Evolutionary conservation across 2,113 vertebrate genomes (phyloP).

Genomic region (Oplegnathus fasciatus): DNA sequence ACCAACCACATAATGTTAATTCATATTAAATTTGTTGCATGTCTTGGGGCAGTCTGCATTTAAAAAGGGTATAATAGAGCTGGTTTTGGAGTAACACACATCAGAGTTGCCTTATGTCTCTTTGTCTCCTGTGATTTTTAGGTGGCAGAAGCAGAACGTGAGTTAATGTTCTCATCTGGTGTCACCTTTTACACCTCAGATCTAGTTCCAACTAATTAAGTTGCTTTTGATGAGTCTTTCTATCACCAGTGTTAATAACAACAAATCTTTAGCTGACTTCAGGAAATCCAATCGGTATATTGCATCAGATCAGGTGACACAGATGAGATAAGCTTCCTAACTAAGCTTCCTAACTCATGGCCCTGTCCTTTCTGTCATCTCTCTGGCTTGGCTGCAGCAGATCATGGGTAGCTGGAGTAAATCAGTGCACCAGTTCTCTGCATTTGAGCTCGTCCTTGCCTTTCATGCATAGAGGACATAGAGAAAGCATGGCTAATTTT

Average conservation of each 20-base stretch:
- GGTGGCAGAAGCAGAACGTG: slow-evolving; percentile 40
- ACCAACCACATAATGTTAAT: background rate
- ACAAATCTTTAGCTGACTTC: background rate
- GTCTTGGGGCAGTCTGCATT: background rate
- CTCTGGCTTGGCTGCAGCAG: slow-evolving; percentile 57
- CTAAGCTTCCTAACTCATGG: slow-evolving; percentile 59
- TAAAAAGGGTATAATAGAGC: background rate
- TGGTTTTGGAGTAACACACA: slow-evolving; percentile 72
- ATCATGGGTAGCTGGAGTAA: slow-evolving; percentile 33
- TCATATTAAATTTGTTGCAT: background rate
- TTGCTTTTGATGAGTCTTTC: background rate
- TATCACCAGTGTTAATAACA: background rate
- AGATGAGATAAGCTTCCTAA: slow-evolving; percentile 62
- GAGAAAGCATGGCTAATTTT: slow-evolving; percentile 57
- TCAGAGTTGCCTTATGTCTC: slow-evolving; percentile 43
- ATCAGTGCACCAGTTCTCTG: slow-evolving; percentile 37
- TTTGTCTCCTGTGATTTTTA: slow-evolving; percentile 33
- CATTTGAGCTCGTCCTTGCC: slow-evolving; percentile 61
- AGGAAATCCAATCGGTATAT: background rate
- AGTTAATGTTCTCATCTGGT: slow-evolving; percentile 61
- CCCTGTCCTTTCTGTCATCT: slow-evolving; percentile 34
- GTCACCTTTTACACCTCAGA: slow-evolving; percentile 11
- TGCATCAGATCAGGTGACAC: slow-evolving; percentile 28
- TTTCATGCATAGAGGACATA: slow-evolving; percentile 66
- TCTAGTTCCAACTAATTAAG: background rate